Evolutionary conservation across 2,797 vertebrate genomes (phyloP).

Genomic region (Hafferia zeledoni): DNA sequence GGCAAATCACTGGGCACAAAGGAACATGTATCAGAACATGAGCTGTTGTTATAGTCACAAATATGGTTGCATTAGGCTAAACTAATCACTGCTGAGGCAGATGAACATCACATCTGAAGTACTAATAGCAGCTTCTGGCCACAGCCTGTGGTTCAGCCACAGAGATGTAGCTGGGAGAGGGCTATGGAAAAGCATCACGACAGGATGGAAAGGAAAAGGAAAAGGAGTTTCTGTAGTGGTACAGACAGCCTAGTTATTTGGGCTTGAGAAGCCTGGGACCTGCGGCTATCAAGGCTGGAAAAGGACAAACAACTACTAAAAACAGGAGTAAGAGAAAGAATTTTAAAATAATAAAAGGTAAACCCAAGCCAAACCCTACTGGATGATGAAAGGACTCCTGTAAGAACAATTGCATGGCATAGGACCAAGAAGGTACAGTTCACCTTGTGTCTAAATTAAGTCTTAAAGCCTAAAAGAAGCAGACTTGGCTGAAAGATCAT

Average conservation of each 20-base stretch:
- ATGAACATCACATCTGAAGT: background rate
- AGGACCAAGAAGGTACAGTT: background rate
- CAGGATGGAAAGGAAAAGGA: background rate
- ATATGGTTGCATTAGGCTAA: background rate
- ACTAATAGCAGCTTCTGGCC: background rate
- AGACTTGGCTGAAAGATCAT: background rate
- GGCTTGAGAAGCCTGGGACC: background rate
- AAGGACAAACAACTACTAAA: background rate
- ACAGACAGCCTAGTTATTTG: background rate
- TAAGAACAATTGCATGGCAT: background rate
- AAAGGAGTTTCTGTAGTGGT: background rate
- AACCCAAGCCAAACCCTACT: background rate
- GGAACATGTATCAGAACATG: background rate
- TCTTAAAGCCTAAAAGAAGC: background rate
- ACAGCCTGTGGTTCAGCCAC: background rate
- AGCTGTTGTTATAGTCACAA: background rate
- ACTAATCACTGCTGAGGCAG: background rate
- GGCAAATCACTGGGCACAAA: background rate
- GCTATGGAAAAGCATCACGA: background rate
- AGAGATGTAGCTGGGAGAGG: background rate
- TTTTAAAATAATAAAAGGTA: background rate
- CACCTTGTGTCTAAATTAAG: background rate
- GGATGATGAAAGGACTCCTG: background rate
- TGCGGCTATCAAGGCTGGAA: background rate
- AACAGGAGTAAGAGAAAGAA: background rate